These are phyloP conservation scores for Bugula neritina DNA, from an alignment of 2,888 invertebrate genomes.

Conservation along the genomic window DNA sequence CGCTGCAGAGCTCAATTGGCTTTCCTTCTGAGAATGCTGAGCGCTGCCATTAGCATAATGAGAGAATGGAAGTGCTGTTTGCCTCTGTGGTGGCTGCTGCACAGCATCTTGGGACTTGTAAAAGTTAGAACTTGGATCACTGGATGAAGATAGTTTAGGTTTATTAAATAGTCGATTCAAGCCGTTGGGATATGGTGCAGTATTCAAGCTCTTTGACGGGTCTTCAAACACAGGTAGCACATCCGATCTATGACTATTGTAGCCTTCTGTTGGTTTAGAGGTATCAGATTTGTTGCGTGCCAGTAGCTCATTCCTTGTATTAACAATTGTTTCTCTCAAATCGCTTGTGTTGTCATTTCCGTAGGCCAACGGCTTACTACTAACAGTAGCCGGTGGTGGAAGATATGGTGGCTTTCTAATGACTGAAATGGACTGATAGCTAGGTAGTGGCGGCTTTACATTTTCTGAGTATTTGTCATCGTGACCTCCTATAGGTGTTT, in stretches of 20 bases:
- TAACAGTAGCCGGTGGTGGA: background rate
- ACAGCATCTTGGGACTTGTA: background rate
- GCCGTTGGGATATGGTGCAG: background rate
- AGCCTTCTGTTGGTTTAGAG: background rate
- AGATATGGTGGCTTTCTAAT: background rate
- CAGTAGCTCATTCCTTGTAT: background rate
- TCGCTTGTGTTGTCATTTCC: background rate
- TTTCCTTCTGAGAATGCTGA: background rate
- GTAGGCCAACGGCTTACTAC: background rate
- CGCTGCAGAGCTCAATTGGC: background rate
- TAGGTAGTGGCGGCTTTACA: background rate
- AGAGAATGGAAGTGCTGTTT: background rate
- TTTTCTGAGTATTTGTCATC: slow-evolving; percentile 20
- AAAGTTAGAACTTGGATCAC: background rate
- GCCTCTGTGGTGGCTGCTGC: background rate
- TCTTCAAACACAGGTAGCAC: background rate
- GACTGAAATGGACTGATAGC: background rate
- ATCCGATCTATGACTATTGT: background rate
- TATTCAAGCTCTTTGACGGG: background rate
- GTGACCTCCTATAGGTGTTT: slow-evolving; percentile 18
- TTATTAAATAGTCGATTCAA: background rate
- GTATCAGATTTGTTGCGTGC: slow-evolving; percentile 2
- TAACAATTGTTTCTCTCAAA: slow-evolving; percentile 16
- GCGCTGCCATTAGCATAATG: slow-evolving; percentile 4
- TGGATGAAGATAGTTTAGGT: background rate